Percentiles rank a stretch among this genome's conserved stretches.
Evolutionary conservation across 1,140 invertebrate genomes (phyloP).

Genomic region (Monochamus saltuarius): DNA sequence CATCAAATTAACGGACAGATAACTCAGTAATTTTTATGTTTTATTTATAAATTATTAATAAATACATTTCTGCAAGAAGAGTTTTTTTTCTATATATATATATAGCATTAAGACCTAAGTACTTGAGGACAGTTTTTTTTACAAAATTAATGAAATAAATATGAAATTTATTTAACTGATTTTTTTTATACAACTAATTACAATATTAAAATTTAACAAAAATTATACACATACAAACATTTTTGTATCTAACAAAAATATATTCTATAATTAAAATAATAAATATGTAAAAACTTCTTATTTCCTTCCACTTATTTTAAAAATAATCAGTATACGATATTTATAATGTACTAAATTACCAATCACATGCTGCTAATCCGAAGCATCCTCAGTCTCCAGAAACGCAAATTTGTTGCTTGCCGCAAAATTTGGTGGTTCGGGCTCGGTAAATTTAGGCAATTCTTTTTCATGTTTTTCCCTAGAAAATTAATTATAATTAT

Average conservation of each 20-base stretch:
- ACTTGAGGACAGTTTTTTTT: neutral
- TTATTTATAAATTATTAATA: slow-evolving; percentile 6
- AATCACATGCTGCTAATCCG: slow-evolving; percentile 28
- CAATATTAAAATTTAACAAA: slow-evolving; percentile 34
- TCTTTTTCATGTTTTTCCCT: slow-evolving; percentile 43
- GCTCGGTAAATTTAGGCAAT: slow-evolving; percentile 49
- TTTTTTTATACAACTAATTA: slow-evolving; percentile 30
- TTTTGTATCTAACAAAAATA: slow-evolving; percentile 32
- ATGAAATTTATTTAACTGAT: slow-evolving; percentile 24
- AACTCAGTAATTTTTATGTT: slow-evolving; percentile 1
- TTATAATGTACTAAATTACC: slow-evolving; percentile 22
- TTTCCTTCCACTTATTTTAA: slow-evolving; percentile 18
- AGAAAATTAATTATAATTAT: slow-evolving; percentile 20
- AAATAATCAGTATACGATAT: slow-evolving; percentile 16
- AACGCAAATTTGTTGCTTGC: slow-evolving; percentile 46
- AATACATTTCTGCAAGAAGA: neutral
- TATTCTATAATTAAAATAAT: slow-evolving; percentile 36
- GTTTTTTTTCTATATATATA: neutral
- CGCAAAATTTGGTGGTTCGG: slow-evolving; percentile 45
- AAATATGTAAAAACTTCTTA: slow-evolving; percentile 34
- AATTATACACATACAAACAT: slow-evolving; percentile 35
- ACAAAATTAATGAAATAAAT: slow-evolving; percentile 28
- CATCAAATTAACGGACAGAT: neutral
- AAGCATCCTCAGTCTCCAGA: slow-evolving; percentile 48
- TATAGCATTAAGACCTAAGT: neutral